phyloP scores from a whole-genome alignment of 2,113 vertebrate species.

The Elaphurus davidianus region DNA sequence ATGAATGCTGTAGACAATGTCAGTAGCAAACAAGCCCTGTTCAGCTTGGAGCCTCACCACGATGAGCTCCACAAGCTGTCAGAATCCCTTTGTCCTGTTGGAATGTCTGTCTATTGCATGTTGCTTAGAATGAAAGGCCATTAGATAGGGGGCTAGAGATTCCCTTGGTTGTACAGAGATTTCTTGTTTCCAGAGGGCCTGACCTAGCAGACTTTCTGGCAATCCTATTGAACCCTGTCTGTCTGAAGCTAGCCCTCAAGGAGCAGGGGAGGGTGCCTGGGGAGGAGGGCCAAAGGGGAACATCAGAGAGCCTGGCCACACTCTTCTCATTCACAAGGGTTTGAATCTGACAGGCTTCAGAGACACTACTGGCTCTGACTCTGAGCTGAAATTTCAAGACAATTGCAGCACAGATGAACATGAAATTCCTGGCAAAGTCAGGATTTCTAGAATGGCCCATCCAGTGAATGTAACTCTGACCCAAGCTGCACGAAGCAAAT shows the following conservation, averaged over 20 bases:
- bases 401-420: background rate
- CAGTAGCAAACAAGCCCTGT: background rate
- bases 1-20: background rate
- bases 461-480: background rate
- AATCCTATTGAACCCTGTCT: background rate
- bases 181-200: slow-evolving; percentile 1
- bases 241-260: background rate
- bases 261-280: background rate
- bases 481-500: background rate
- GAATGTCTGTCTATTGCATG: background rate
- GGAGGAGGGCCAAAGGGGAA: fast-evolving
- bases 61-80: background rate
- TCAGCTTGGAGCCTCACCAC: background rate
- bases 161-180: background rate
- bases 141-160: background rate
- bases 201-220: background rate
- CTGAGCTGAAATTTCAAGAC: background rate
- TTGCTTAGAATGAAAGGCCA: background rate
- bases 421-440: background rate
- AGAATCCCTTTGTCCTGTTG: slow-evolving; percentile 27
- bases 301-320: background rate
- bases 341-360: background rate
- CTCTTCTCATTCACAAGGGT: background rate
- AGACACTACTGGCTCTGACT: background rate
- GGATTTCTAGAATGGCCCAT: background rate